A percentile compares a stretch with the other conserved stretches of the same genome.
phyloP scores from a whole-genome alignment of 92 coral and sea anemone species.

The Plumapathes pennacea region DNA sequence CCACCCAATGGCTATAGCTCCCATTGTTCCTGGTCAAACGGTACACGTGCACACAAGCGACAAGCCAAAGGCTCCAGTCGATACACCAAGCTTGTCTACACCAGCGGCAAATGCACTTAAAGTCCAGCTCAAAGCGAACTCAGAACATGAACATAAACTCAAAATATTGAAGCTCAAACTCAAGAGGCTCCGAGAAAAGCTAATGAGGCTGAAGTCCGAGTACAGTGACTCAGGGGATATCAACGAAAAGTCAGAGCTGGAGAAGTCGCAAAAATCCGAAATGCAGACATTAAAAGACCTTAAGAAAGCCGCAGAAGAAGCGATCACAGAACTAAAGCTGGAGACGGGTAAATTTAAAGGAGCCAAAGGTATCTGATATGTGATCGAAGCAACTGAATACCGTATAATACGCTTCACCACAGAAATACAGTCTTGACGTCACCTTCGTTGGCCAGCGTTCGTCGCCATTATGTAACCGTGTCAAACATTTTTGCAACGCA shows the following conservation, averaged over 20 bases:
- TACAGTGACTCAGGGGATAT: constrained; percentile 41
- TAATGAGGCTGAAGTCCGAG: constrained; percentile 60
- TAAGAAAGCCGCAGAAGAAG: constrained; percentile 81
- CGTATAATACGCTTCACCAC: no score
- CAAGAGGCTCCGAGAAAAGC: constrained; percentile 63
- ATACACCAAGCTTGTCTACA: constrained; percentile 28
- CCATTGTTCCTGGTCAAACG: constrained; percentile 84
- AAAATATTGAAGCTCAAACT: constrained; percentile 73
- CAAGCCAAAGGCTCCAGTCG: constrained; percentile 67
- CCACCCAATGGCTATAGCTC: constrained; percentile 50
- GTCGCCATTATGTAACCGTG: no score
- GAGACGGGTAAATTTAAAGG: constrained; percentile 57
- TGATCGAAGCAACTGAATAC: no score
- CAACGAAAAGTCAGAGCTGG: constrained; percentile 30
- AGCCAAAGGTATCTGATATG: no score
- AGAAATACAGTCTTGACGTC: no score
- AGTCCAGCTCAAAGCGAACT: constrained; percentile 74
- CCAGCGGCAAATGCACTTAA: constrained; percentile 66
- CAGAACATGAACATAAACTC: constrained; percentile 75
- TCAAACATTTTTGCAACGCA: no score
- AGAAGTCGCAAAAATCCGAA: constrained; percentile 76
- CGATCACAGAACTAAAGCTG: constrained; percentile 65
- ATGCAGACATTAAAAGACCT: constrained; percentile 72
- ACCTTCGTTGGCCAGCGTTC: no score
- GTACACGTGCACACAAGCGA: constrained; percentile 97